These are phyloP conservation scores for Champsocephalus gunnari DNA, from an alignment of 2,797 vertebrate species.

Conservation along the genomic window DNA sequence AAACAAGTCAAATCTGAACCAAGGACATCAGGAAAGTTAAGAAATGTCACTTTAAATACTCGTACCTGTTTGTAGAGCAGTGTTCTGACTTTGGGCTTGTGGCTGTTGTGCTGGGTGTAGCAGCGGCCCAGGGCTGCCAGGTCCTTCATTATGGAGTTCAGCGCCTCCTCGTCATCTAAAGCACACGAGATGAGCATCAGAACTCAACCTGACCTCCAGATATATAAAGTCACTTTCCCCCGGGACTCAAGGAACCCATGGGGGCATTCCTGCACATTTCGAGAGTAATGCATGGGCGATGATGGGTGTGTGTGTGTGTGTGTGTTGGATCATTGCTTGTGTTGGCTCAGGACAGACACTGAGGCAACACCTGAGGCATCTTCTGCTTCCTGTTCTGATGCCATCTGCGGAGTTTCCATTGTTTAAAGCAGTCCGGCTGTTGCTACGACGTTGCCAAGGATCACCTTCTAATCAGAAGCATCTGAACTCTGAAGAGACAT, in stretches of 20 bases:
- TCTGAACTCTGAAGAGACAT: too few species aligned
- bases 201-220: background rate
- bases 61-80: slow-evolving; percentile 88
- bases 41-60: background rate
- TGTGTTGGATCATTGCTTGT: slow-evolving; percentile 1
- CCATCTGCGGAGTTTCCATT: slow-evolving; percentile 31
- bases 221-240: background rate
- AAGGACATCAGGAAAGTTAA: too few species aligned
- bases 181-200: slow-evolving; percentile 16
- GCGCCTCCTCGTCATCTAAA: slow-evolving; percentile 92
- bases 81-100: slow-evolving; percentile 89
- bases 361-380: slow-evolving; percentile 46
- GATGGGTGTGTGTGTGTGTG: background rate
- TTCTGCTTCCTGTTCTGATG: slow-evolving; percentile 48
- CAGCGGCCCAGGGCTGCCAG: slow-evolving; percentile 91
- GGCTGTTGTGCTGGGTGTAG: slow-evolving; percentile 86
- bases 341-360: slow-evolving; percentile 3
- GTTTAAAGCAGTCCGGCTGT: slow-evolving; percentile 20
- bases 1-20: too few species aligned
- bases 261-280: background rate
- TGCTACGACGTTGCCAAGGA: background rate
- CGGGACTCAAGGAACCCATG: background rate
- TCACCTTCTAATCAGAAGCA: too few species aligned
- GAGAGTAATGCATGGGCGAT: background rate
- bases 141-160: slow-evolving; percentile 96